These are phyloP conservation scores for Antechinus flavipes DNA, from an alignment of 2,113 vertebrate species.

Conservation along the genomic window DNA sequence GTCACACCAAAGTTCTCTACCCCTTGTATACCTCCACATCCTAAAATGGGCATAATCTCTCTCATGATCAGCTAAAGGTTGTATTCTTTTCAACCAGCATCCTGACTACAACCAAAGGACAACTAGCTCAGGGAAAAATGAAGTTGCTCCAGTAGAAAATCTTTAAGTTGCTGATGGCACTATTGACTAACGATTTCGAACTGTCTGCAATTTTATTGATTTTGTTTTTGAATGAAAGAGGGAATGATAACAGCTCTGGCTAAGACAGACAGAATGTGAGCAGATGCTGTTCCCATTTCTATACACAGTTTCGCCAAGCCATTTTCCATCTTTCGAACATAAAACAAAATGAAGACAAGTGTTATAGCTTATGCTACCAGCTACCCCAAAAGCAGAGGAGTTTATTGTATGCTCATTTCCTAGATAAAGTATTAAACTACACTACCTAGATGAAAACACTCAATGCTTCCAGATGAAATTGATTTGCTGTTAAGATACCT, in stretches of 20 bases:
- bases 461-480: slow-evolving; percentile 39
- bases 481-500: slow-evolving; percentile 44
- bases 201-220: slow-evolving; percentile 62
- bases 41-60: not conserved
- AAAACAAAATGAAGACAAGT: slow-evolving; percentile 76
- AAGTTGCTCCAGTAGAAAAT: slow-evolving; percentile 13
- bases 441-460: slow-evolving; percentile 58
- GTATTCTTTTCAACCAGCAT: slow-evolving; percentile 7
- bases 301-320: slow-evolving; percentile 54
- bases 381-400: not conserved
- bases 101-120: slow-evolving; percentile 43
- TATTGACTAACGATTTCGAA: slow-evolving; percentile 57
- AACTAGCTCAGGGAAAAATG: slow-evolving; percentile 28
- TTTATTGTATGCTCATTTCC: slow-evolving; percentile 65
- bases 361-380: slow-evolving; percentile 56
- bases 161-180: slow-evolving; percentile 40
- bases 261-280: slow-evolving; percentile 56
- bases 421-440: slow-evolving; percentile 66
- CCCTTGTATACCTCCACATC: not conserved
- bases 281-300: slow-evolving; percentile 68
- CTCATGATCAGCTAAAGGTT: not conserved
- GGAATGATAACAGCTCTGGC: slow-evolving; percentile 60
- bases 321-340: slow-evolving; percentile 68
- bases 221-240: slow-evolving; percentile 65
- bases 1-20: slow-evolving; percentile 18